phyloP scores from a whole-genome alignment of 2,888 invertebrate species.

The Ophioninae sp. region DNA sequence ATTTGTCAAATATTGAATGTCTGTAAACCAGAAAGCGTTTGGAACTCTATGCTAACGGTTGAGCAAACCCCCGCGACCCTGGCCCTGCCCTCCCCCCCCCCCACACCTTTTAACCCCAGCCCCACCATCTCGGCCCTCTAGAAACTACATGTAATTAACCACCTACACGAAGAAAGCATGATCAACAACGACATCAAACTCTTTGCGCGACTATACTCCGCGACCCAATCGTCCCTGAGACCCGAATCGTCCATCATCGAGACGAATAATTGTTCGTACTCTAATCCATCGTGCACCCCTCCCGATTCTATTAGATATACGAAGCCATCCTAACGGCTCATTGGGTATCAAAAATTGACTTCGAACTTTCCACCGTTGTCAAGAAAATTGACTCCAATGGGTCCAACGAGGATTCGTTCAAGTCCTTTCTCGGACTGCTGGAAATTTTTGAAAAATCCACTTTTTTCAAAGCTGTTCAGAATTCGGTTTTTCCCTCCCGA shows the following conservation, averaged over 20 bases:
- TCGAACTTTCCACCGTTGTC: neutral
- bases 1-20: slow-evolving; percentile 81
- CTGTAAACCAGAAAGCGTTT: slow-evolving; percentile 81
- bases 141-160: slow-evolving; percentile 42
- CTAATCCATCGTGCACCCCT: slow-evolving; percentile 33
- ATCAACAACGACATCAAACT: slow-evolving; percentile 56
- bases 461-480: neutral
- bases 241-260: slow-evolving; percentile 50
- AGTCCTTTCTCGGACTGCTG: neutral
- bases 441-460: slow-evolving; percentile 6
- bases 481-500: neutral
- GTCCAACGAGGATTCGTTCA: neutral
- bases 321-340: neutral
- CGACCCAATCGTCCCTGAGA: slow-evolving; percentile 55
- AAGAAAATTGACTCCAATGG: too few species aligned
- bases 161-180: slow-evolving; percentile 53
- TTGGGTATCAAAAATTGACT: neutral
- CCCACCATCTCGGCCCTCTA: slow-evolving; percentile 54
- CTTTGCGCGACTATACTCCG: slow-evolving; percentile 52
- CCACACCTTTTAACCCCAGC: slow-evolving; percentile 42
- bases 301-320: slow-evolving; percentile 8
- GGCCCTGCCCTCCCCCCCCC: slow-evolving; percentile 48
- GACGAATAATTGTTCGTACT: slow-evolving; percentile 27
- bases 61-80: slow-evolving; percentile 68
- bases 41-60: slow-evolving; percentile 81